phyloP scores from a whole-genome alignment of 2,797 vertebrate genomes.

The Brachyalestes nurse region DNA sequence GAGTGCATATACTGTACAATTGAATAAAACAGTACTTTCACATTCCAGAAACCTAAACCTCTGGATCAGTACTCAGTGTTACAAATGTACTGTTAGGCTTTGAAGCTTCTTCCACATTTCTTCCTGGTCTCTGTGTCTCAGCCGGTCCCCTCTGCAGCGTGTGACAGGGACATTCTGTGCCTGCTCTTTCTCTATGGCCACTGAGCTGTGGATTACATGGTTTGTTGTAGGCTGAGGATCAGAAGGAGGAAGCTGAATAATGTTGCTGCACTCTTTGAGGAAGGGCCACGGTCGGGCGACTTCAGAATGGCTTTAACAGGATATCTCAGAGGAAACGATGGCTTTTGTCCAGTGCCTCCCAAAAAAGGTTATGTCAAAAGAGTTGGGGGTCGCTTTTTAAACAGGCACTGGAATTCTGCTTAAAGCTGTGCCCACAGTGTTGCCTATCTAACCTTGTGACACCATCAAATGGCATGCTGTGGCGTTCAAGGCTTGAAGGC shows the following conservation, averaged over 20 bases:
- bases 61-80: slow-evolving; percentile 19
- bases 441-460: slow-evolving; percentile 79
- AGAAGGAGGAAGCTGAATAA: slow-evolving; percentile 87
- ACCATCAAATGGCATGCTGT: slow-evolving; percentile 79
- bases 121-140: slow-evolving; percentile 69
- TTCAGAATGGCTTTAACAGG: slow-evolving; percentile 86
- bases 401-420: slow-evolving; percentile 81
- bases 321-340: slow-evolving; percentile 85
- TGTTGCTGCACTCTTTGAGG: slow-evolving; percentile 83
- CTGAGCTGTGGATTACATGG: slow-evolving; percentile 85
- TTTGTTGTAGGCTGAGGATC: slow-evolving; percentile 85
- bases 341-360: slow-evolving; percentile 81
- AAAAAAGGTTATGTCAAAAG: slow-evolving; percentile 78
- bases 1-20: not conserved
- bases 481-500: slow-evolving; percentile 70
- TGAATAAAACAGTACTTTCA: not conserved
- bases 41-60: slow-evolving; percentile 13
- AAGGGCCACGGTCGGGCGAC: slow-evolving; percentile 79
- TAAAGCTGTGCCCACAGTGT: slow-evolving; percentile 77
- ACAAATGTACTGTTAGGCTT: slow-evolving; percentile 37
- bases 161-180: slow-evolving; percentile 79
- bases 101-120: slow-evolving; percentile 61
- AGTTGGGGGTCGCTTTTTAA: slow-evolving; percentile 79
- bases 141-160: slow-evolving; percentile 62
- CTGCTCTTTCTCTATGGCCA: slow-evolving; percentile 81